A percentile compares a stretch with the other conserved stretches of the same genome.
phyloP scores from a whole-genome alignment of 2,888 invertebrate species.

The Oxycera nigricornis region DNA sequence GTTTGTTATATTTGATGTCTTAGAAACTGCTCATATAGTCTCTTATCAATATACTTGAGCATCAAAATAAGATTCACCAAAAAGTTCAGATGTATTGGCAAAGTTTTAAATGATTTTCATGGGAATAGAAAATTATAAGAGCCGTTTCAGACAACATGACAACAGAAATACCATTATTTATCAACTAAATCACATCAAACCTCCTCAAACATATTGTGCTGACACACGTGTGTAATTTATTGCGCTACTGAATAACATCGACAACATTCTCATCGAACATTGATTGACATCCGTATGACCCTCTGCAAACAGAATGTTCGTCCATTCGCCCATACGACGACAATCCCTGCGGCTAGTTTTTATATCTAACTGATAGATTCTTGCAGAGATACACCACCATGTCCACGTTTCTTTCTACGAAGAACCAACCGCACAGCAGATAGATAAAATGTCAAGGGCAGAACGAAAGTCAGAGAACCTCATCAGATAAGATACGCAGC shows the following conservation, averaged over 20 bases:
- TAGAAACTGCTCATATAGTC: too few relatives aligned
- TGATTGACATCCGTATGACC: constrained; percentile 23
- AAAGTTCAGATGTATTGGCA: too few relatives aligned
- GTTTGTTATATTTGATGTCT: too few relatives aligned
- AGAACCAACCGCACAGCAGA: background rate
- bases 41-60: too few relatives aligned
- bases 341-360: background rate
- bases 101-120: too few relatives aligned
- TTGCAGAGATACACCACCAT: background rate
- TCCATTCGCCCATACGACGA: too few relatives aligned
- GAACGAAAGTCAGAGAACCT: constrained; percentile 27
- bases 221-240: constrained; percentile 26
- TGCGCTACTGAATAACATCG: background rate
- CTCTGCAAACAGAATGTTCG: background rate
- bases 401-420: background rate
- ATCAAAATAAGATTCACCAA: too few relatives aligned
- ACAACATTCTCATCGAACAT: background rate
- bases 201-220: constrained; percentile 13
- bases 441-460: constrained; percentile 36
- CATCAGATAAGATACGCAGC: background rate
- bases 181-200: background rate
- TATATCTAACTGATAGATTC: background rate
- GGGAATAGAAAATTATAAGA: too few relatives aligned
- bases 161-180: background rate
- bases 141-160: too few relatives aligned